A percentile compares a stretch with the other conserved stretches of the same genome.
phyloP scores from a whole-genome alignment of 2,888 invertebrate genomes.

The Coelogynopora nodosa region DNA sequence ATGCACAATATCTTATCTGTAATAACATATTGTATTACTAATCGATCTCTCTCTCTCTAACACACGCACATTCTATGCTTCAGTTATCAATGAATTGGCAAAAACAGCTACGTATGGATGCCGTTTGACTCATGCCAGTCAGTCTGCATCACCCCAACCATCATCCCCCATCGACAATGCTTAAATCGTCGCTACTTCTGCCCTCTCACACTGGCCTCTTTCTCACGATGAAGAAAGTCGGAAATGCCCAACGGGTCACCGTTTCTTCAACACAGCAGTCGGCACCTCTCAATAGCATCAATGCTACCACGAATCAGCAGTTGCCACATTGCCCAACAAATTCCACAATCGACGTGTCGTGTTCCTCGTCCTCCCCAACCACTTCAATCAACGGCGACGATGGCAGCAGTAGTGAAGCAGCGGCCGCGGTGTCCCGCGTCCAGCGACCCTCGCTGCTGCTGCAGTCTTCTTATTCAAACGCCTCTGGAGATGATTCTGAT shows the following conservation, averaged over 20 bases:
- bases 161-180: no score
- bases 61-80: no score
- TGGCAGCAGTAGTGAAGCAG: not conserved
- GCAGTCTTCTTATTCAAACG: not conserved
- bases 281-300: no score
- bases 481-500: not conserved
- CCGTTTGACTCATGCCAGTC: no score
- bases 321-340: not conserved
- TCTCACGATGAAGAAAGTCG: not conserved
- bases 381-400: not conserved
- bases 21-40: no score
- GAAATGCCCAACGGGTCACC: not conserved
- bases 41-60: no score
- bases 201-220: not conserved
- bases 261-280: no score
- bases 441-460: not conserved
- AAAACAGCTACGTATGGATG: no score
- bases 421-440: not conserved
- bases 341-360: not conserved
- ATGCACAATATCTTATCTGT: no score
- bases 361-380: not conserved
- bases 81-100: no score
- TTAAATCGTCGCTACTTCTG: not conserved
- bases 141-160: no score
- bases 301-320: no score